Evolutionary conservation across 2,113 vertebrate species (phyloP), one percentile per base, ranked within the genome.

Genomic region (Galemys pyrenaicus): DNA sequence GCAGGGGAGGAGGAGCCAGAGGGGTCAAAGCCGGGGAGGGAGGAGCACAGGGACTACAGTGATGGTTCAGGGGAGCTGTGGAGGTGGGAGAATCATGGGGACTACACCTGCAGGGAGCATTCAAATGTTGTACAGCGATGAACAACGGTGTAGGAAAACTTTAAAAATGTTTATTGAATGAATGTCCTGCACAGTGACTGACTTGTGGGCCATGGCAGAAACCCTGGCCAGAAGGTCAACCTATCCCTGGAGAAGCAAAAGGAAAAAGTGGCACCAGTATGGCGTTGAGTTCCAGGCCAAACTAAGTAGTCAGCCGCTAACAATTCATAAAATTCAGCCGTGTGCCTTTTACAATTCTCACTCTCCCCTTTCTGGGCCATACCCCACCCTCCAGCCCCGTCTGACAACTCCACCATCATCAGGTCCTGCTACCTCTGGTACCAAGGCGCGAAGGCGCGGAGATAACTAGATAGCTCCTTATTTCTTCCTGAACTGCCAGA

Each of bases 401-500:
- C 64, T 84, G 64, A 60, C 70, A 89, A 6, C 37, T 67, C 64
- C 26, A 44, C 16, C 91, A 9, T 70, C 79, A 80, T 39, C 19
- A 9, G 41, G 41, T 19, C 60, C 39, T 78, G 44, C 30, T 32
- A 37, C 68, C 81, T 94, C 46, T n/a, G n/a, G n/a, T n/a, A n/a
- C n/a, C n/a, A n/a, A n/a, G n/a, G n/a, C n/a, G n/a, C 30, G n/a
- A 89, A 54, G 44, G 20, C 22, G 86, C 56, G 70, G 32, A 85
- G 62, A n/a, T 51, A 71, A 81, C 26, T n/a, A n/a, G n/a, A n/a
- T n/a, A n/a, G n/a, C n/a, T 62, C 30, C 32, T 70, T 62, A 35
- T 73, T 81, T 89, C 24, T 82, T 56, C 46, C 26, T 65, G 70
- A 90, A 65, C n/a, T 46, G 90, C 70, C 77, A 91, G 51, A 75